Base-by-base conservation (phyloP, 2,797 vertebrate genomes). In the Stomatorhinus walkeri region DNA sequence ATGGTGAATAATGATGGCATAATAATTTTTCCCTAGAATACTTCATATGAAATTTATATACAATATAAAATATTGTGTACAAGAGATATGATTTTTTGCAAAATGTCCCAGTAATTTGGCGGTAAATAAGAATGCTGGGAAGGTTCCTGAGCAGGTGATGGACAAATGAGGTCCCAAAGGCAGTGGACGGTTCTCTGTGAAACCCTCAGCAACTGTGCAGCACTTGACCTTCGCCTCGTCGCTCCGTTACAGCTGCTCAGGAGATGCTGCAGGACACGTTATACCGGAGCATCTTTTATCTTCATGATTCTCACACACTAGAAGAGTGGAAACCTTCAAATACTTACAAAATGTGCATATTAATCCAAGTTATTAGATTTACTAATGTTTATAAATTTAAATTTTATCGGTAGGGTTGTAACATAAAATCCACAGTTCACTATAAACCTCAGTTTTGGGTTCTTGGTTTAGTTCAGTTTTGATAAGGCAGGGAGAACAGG, bases 91-190 rank as follows among this genome's bases (percentile, higher is more conserved):
- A 8, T 87, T 19, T 19, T 43, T 43, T n/a, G 54, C 40, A n/a
- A 61, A 59, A 36, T 87, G 1, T 32, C 12, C 36, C 86, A 61
- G n/a, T 68, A 48, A 61, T 36, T 87, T 19, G 32, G 56, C 19
- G n/a, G 49, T 87, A 36, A 68, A 46, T 64, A 59, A 49, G n/a
- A 64, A 4, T 9, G 36, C 54, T 4, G 12, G 56, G 86, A 64
- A 64, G 86, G 54, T 64, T 87, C 86, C 36, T 40, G 86, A n/a
- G 86, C 22, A 46, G 6, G 56, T 87, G 86, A 32, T 32, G 19
- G 86, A 16, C 28, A 87, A 64, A 87, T 87, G 59, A 87, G 86
- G 86, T 48, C 86, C 86, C 56, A 12, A 54, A 51, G 61, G 68
- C 22, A 19, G 64, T 24, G 49, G 43, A 48, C 2, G 64, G 3